Evolutionary conservation across 2,797 vertebrate genomes (phyloP).

Genomic region (Heterohyrax brucei): DNA sequence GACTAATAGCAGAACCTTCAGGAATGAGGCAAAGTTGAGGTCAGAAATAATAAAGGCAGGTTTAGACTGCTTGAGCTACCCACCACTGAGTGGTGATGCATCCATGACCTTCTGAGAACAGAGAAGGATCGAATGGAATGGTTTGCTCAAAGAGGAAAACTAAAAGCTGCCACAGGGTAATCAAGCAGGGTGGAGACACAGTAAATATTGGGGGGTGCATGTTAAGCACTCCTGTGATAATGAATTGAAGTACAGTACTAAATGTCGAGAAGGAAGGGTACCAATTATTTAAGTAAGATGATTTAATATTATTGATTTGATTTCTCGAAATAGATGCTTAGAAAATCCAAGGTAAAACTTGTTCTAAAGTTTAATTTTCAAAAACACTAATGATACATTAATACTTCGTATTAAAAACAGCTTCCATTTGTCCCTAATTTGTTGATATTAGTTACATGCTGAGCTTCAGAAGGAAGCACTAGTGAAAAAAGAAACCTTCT

Average conservation of each 20-base stretch:
- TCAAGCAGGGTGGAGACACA: neutral
- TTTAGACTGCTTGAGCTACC: neutral
- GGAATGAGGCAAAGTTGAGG: neutral
- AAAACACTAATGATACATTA: neutral
- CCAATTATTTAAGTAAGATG: neutral
- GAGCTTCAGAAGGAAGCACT: too few relatives aligned
- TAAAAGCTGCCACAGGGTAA: neutral
- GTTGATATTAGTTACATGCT: neutral
- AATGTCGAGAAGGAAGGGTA: neutral
- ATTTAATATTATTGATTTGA: neutral
- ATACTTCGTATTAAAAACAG: neutral
- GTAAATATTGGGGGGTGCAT: rapidly evolving
- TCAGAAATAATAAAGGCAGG: neutral
- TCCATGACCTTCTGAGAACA: neutral
- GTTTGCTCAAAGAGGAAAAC: neutral
- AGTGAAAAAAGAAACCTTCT: too few relatives aligned
- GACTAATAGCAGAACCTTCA: too few relatives aligned
- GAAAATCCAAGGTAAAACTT: neutral
- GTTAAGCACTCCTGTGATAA: neutral
- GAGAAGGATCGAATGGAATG: neutral
- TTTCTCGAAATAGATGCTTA: neutral
- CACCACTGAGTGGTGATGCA: neutral
- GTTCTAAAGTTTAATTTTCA: neutral
- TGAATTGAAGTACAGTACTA: neutral
- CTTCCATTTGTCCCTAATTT: neutral